Base-by-base conservation (phyloP, 2,888 invertebrate genomes). In the Eupeodes latifasciatus region DNA sequence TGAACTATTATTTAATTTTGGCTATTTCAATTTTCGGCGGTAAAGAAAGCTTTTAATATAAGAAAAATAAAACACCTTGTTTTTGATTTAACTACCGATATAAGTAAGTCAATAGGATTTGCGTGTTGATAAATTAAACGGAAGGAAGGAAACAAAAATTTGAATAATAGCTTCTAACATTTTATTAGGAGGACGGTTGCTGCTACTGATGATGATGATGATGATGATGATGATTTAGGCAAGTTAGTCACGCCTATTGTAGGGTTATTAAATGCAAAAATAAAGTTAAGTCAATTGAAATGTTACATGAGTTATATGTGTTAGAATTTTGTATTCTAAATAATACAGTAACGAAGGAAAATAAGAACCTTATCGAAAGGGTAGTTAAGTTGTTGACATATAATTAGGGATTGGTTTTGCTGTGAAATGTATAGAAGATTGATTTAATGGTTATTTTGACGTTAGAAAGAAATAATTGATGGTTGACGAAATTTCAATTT, bases 71-170 rank as follows among this genome's bases (percentile, higher is more conserved):
- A 44, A 57, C 19, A 57, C 34, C 11, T 72, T 72, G 55, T 59
- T 27, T 40, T 47, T 47, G 4, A 7, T 1, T 40, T 44, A 1
- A n/a, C 6, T n/a, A 2, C 14, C n/a, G n/a, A n/a, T 34, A 14
- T 34, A 14, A 27, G 34, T 34, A 27, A 66, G 53, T 55, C 55
- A 55, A 64, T 59, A 44, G 71, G 19, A 59, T 72, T 72, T 59
- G 72, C 72, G 72, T 72, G 72, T 59, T 57, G 57, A 47, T 72
- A 47, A 72, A 72, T 59, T 34, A 19, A 59, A 59, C 59, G 57
- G 72, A 72, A 72, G 72, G 72, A 72, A 72, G 72, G 72, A 72
- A 72, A 72, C 59, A 14, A 59, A 40, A 72, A 72, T 72, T 72
- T 72, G 72, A 72, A 72, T 72, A 72, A 72, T 72, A 72, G 72